These are phyloP conservation scores for Diorhabda sublineata DNA, from an alignment of 1,140 invertebrate genomes.

Conservation along the genomic window DNA sequence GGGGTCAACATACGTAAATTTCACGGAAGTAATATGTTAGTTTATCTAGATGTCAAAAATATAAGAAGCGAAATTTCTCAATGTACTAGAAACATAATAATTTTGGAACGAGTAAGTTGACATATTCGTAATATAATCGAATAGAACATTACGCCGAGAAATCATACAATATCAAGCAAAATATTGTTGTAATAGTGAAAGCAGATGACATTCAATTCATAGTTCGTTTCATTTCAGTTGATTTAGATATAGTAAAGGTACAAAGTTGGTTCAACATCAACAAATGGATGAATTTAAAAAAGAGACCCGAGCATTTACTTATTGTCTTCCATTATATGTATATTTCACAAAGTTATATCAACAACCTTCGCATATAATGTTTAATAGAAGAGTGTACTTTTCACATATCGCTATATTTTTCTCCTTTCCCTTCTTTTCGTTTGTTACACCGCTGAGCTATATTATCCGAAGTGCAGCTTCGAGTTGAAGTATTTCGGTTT, in stretches of 20 bases:
- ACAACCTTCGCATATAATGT: neutral
- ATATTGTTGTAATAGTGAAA: neutral
- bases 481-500: neutral
- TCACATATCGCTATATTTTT: neutral
- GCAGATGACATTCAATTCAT: neutral
- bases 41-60: no score
- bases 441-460: neutral
- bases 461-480: neutral
- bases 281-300: neutral
- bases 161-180: neutral
- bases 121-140: no score
- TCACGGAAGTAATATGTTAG: no score
- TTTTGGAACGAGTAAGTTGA: no score
- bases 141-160: no score
- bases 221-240: neutral
- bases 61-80: no score
- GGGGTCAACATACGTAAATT: no score
- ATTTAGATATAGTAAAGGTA: neutral
- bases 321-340: neutral
- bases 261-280: neutral
- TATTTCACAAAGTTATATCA: conserved; percentile 5
- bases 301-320: neutral
- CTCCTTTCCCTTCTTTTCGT: neutral
- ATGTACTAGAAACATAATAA: no score
- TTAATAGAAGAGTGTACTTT: no score